phyloP scores from a whole-genome alignment of 2,888 invertebrate genomes.

The Pyrochroa serraticornis region DNA sequence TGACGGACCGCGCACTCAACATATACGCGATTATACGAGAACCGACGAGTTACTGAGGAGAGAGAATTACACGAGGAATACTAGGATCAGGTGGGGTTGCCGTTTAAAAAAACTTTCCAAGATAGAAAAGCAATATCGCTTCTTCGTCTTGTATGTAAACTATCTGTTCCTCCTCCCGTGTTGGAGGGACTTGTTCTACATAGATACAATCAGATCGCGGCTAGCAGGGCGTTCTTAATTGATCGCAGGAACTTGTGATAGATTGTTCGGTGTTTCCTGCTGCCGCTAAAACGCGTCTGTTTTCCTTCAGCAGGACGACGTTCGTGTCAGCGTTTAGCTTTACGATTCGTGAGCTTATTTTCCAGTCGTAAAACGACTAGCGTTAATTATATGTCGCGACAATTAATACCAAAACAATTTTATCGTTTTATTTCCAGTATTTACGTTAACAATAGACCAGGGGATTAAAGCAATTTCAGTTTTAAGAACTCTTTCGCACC shows the following conservation, averaged over 20 bases:
- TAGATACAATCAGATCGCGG: conserved; percentile 12
- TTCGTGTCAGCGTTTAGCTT: not conserved
- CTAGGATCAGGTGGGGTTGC: conserved; percentile 15
- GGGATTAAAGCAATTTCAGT: too few species aligned
- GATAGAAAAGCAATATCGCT: conserved; percentile 3
- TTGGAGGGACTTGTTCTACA: conserved; percentile 14
- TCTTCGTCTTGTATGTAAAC: too few species aligned
- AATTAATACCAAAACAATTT: too few species aligned
- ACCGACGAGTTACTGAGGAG: conserved; percentile 17
- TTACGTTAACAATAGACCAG: too few species aligned
- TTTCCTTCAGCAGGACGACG: conserved; percentile 5
- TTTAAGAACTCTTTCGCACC: too few species aligned
- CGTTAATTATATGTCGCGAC: too few species aligned
- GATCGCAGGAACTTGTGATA: conserved; percentile 15
- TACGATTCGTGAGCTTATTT: not conserved
- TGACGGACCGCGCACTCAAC: too few species aligned
- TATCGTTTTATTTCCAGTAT: too few species aligned
- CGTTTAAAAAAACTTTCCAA: conserved; percentile 25
- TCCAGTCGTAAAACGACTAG: not conserved
- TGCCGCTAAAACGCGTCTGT: not conserved
- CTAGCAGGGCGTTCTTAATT: conserved; percentile 12
- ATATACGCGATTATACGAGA: conserved; percentile 9
- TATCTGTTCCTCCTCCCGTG: not conserved
- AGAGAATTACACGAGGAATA: conserved; percentile 9
- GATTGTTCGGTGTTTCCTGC: conserved; percentile 14